phyloP scores from a whole-genome alignment of 37 sponge, comb jelly and placozoan genomes.

The Petrosia ficiformis region DNA sequence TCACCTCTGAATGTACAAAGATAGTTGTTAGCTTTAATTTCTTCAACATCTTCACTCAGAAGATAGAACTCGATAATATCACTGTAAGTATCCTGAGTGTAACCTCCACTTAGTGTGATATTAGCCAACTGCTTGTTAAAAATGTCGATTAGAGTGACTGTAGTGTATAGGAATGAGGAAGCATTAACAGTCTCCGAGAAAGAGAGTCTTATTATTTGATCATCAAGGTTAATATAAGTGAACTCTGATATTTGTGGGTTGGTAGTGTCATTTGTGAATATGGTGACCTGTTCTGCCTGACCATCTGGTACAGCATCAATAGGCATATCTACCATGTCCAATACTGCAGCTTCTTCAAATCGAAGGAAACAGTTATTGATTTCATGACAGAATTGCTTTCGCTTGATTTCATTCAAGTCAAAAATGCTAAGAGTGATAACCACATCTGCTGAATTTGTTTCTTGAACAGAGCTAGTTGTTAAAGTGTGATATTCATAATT shows the following conservation, averaged over 20 bases:
- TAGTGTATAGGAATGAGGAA: constrained; percentile 51
- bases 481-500: constrained; percentile 53
- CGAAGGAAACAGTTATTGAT: constrained; percentile 57
- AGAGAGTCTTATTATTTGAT: constrained; percentile 58
- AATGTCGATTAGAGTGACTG: constrained; percentile 69
- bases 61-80: constrained; percentile 59
- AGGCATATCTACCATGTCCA: constrained; percentile 80
- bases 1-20: constrained; percentile 82
- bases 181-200: constrained; percentile 84
- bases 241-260: constrained; percentile 67
- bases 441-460: constrained; percentile 50
- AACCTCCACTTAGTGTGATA: constrained; percentile 74
- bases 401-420: constrained; percentile 92
- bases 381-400: constrained; percentile 61
- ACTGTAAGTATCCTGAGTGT: constrained; percentile 43
- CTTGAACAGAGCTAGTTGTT: constrained; percentile 51
- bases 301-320: constrained; percentile 74
- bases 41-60: constrained; percentile 27
- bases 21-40: constrained; percentile 49
- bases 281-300: constrained; percentile 58
- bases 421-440: constrained; percentile 37
- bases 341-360: constrained; percentile 74
- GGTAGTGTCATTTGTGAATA: constrained; percentile 62
- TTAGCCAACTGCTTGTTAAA: constrained; percentile 55
- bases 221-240: constrained; percentile 64